phyloP scores from a whole-genome alignment of 2,888 invertebrate genomes.

The Zeuzera pyrina region DNA sequence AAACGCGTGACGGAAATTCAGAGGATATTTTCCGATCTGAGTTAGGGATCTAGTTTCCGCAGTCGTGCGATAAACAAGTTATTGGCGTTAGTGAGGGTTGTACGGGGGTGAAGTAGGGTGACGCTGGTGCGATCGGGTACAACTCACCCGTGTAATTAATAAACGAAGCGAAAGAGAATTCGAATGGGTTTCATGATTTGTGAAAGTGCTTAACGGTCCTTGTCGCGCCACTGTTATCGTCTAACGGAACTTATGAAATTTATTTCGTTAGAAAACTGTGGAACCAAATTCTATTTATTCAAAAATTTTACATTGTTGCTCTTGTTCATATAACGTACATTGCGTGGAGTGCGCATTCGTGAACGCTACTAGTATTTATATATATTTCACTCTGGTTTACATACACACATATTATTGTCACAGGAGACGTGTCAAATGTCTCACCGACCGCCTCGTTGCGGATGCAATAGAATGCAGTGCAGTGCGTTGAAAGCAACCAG shows the following conservation, averaged over 20 bases:
- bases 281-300: too few relatives aligned
- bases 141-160: conserved; percentile 55
- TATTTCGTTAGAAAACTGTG: too few relatives aligned
- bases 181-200: conserved; percentile 47
- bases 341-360: too few relatives aligned
- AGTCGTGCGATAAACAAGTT: conserved; percentile 60
- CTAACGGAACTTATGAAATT: background rate
- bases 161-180: conserved; percentile 48
- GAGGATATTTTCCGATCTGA: conserved; percentile 51
- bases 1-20: conserved; percentile 40
- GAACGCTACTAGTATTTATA: conserved; percentile 18
- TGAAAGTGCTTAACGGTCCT: conserved; percentile 25
- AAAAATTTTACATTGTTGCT: too few relatives aligned
- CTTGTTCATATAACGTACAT: too few relatives aligned
- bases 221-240: background rate
- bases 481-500: conserved; percentile 54
- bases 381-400: conserved; percentile 40
- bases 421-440: conserved; percentile 64
- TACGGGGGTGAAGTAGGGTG: conserved; percentile 20
- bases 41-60: conserved; percentile 59
- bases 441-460: conserved; percentile 48
- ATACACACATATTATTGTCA: conserved; percentile 50
- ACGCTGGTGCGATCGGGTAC: conserved; percentile 13
- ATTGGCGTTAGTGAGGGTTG: conserved; percentile 39
- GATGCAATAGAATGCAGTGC: conserved; percentile 61